These are phyloP conservation scores for Penelope pileata DNA, from an alignment of 2,113 vertebrate genomes.

Conservation along the genomic window DNA sequence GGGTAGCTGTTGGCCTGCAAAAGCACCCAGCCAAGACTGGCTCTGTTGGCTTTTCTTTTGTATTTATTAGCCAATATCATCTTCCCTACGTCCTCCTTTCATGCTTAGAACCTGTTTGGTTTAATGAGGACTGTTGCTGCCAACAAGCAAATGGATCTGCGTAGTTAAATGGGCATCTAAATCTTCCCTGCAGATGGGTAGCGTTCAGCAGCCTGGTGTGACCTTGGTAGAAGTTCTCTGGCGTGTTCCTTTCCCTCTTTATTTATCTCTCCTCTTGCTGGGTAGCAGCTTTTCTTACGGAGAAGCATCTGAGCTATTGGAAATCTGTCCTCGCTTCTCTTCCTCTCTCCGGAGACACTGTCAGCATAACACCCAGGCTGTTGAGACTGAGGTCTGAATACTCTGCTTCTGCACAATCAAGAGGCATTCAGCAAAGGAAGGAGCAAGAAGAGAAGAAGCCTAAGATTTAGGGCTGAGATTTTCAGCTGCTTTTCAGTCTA, in stretches of 20 bases:
- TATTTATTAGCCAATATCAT: neutral
- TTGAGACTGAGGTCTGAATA: conserved; percentile 20
- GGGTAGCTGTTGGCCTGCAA: neutral
- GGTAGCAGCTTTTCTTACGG: conserved; percentile 50
- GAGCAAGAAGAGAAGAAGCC: neutral
- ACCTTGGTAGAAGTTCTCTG: conserved; percentile 51
- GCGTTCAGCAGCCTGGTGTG: conserved; percentile 42
- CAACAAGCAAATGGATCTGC: conserved; percentile 3
- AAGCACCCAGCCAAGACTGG: neutral
- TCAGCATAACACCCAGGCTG: conserved; percentile 38
- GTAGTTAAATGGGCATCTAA: neutral
- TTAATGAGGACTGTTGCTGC: conserved; percentile 21
- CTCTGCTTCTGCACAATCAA: conserved; percentile 48
- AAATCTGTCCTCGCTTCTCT: conserved; percentile 60
- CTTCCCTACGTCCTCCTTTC: neutral
- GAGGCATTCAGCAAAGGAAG: conserved; percentile 33
- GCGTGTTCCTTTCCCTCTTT: conserved; percentile 15
- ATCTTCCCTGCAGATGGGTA: conserved; percentile 33
- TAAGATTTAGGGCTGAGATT: neutral
- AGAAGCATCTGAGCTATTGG: conserved; percentile 25
- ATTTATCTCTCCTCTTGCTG: conserved; percentile 41
- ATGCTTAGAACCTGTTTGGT: neutral
- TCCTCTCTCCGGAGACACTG: conserved; percentile 20
- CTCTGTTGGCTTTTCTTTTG: neutral
- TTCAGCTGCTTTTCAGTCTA: neutral